Base-by-base conservation (phyloP, 2,113 vertebrate species). In the Myodes glareolus region DNA sequence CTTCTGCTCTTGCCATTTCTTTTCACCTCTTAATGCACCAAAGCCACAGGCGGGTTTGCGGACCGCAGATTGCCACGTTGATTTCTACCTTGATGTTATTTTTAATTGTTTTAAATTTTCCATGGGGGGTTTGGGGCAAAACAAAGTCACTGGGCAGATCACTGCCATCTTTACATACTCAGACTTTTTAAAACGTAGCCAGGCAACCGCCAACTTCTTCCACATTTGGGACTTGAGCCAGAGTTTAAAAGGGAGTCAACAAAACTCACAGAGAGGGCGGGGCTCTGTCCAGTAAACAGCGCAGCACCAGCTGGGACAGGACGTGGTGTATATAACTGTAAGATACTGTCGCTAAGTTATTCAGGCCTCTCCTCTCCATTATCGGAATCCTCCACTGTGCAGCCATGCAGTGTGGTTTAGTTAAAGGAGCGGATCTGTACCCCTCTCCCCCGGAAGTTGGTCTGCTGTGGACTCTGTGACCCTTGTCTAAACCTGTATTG, bases 151-250 rank as follows among this genome's bases (percentile, higher is more conserved):
- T 97, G 98, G 98, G 98, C 95, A 98, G 98, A 98, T 98, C 99
- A 99, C 99, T 99, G 99, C 99, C 99, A 99, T 99, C 99, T 99
- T 99, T 99, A 99, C 98, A 99, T 98, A 99, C 98, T 98, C 99
- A 87, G 98, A 99, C 98, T 99, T 99, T 99, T 99, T 98, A 99
- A 99, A 98, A 96, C 94, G 87, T 78, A 97, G 90, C 95, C 90
- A 21, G 58, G 21, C 58, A 97, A 91, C 92, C 95, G 93, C 96
- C 91, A 99, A 99, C 99, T 99, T 98, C 97, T 98, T 98, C 98
- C 97, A 98, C 96, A 68, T 98, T 98, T 99, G 99, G 99, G 99
- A 98, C 98, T 98, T 96, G 98, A 99, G 98, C 98, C 99, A 99
- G 98, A 98, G 98, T 98, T 97, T 96, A 98, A 97, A 97, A 98